These are phyloP conservation scores for Hoplostethus mediterraneus DNA, from an alignment of 2,797 vertebrate genomes.

Conservation along the genomic window DNA sequence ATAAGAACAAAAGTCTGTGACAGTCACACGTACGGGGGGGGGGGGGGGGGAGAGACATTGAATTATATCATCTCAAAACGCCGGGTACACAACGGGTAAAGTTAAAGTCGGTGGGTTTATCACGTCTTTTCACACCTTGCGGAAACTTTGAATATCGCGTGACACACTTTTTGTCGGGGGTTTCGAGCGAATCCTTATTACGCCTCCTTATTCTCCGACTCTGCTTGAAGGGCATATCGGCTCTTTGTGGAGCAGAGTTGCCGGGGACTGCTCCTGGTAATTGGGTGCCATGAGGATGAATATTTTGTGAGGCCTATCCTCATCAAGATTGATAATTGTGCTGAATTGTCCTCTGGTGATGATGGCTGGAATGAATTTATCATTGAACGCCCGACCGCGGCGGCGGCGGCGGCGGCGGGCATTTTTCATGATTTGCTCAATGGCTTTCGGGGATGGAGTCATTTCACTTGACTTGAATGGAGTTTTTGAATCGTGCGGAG, in stretches of 20 bases:
- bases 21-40: constrained; percentile 25
- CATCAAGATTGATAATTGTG: constrained; percentile 70
- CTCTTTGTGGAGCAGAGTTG: constrained; percentile 13
- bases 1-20: constrained; percentile 61
- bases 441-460: constrained; percentile 33
- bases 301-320: constrained; percentile 59
- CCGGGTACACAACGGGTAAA: background rate
- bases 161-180: no score
- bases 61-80: constrained; percentile 13
- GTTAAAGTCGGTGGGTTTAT: background rate
- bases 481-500: constrained; percentile 5
- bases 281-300: constrained; percentile 59
- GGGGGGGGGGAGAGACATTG: background rate
- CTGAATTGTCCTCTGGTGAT: constrained; percentile 59
- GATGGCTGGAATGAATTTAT: constrained; percentile 43
- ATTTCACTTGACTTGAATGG: constrained; percentile 22
- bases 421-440: constrained; percentile 58
- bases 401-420: background rate
- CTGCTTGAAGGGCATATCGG: constrained; percentile 49
- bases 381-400: constrained; percentile 24
- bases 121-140: background rate
- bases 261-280: constrained; percentile 57
- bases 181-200: background rate
- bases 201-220: background rate
- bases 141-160: no score